These are phyloP conservation scores for Denticeps clupeoides DNA, from an alignment of 2,797 vertebrate species.

Conservation along the genomic window DNA sequence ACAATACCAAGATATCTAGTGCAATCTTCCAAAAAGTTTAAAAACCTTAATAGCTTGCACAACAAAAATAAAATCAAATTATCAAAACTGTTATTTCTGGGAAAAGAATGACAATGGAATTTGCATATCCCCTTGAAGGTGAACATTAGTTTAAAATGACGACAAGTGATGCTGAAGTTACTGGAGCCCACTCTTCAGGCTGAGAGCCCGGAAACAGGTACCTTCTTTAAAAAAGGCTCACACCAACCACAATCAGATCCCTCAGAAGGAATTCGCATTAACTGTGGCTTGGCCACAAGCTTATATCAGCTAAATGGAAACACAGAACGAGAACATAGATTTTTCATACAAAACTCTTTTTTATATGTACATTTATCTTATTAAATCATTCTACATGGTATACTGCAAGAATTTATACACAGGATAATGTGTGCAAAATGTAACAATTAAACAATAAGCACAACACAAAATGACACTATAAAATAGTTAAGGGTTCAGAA, in stretches of 20 bases:
- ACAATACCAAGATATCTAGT: conserved; percentile 41
- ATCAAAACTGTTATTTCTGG: conserved; percentile 15
- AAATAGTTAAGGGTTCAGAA: conserved; percentile 30
- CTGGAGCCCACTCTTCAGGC: conserved; percentile 12
- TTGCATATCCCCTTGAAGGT: conserved; percentile 41
- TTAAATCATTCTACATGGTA: conserved; percentile 35
- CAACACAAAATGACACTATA: conserved; percentile 28
- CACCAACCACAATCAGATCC: conserved; percentile 24
- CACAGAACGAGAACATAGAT: conserved; percentile 29
- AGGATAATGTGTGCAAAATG: conserved; percentile 42
- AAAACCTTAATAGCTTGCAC: conserved; percentile 20
- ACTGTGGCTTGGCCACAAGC: conserved; percentile 37
- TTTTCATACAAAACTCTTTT: conserved; percentile 36
- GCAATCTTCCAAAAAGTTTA: conserved; percentile 31
- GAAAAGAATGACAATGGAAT: conserved; percentile 18
- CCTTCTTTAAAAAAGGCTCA: conserved; percentile 16
- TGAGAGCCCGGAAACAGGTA: conserved; percentile 6
- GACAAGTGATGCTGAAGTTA: conserved; percentile 25
- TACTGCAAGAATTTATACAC: conserved; percentile 43
- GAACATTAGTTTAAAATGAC: conserved; percentile 24
- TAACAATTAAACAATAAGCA: conserved; percentile 37
- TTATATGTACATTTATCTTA: conserved; percentile 38
- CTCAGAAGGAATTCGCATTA: conserved; percentile 33
- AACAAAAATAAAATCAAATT: conserved; percentile 24
- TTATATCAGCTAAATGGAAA: conserved; percentile 35